Conservation (phyloP, 2,888 invertebrate species). For the Ectropis crepuscularia region DNA sequence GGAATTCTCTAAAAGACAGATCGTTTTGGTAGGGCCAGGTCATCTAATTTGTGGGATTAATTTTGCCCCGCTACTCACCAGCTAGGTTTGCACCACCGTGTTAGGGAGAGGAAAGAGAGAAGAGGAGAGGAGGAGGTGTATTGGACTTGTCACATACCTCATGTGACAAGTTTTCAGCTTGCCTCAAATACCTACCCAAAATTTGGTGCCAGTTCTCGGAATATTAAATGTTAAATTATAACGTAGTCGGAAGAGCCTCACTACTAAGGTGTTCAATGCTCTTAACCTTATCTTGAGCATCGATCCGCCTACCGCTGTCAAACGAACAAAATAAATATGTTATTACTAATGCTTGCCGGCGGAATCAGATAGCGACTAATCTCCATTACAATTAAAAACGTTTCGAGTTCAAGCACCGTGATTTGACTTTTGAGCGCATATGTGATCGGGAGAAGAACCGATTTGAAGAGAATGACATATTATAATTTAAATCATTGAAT, state of each 20-base stretch:
- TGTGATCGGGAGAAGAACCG: constrained; percentile 29
- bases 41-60: too few relatives aligned
- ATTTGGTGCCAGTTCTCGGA: too few relatives aligned
- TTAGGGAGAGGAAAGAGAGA: too few relatives aligned
- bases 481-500: neutral
- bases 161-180: too few relatives aligned
- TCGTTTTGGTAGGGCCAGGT: too few relatives aligned
- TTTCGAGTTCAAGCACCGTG: constrained; percentile 68
- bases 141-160: too few relatives aligned
- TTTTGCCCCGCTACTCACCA: too few relatives aligned
- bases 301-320: constrained; percentile 82
- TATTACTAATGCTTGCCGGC: constrained; percentile 78
- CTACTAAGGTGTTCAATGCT: constrained; percentile 43
- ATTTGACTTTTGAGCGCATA: constrained; percentile 44
- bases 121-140: too few relatives aligned
- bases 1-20: too few relatives aligned
- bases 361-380: constrained; percentile 79
- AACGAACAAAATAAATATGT: constrained; percentile 82
- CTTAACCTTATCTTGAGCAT: constrained; percentile 67
- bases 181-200: too few relatives aligned
- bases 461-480: neutral
- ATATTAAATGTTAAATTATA: neutral
- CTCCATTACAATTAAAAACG: constrained; percentile 82
- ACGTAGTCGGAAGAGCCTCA: neutral
- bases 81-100: too few relatives aligned